Evolutionary conservation across 2,888 invertebrate genomes (phyloP), one percentile per base, ranked within the genome.

Genomic region (Magallana nippona): DNA sequence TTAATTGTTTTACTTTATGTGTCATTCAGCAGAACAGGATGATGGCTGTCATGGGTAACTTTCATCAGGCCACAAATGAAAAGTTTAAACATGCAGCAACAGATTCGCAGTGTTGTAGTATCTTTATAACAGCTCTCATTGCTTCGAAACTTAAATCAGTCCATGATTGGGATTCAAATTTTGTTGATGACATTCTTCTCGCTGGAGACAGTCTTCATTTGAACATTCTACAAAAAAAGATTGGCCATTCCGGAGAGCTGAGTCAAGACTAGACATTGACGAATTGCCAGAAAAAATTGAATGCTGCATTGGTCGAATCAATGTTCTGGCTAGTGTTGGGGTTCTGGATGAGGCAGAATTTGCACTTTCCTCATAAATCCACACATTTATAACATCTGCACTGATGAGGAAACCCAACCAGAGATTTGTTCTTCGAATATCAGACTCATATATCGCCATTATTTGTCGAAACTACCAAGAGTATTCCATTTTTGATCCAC

Each of bases 231-330:
- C 19, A 63, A 63, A 63, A 22, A 63, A 63, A 22, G 22, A 13
- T 19, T 63, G 63, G 63, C 63, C 63, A 22, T 63, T 22, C 27
- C 63, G 22, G 22, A 63, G 63, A 63, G 11, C 19, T 22, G 63
- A 63, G 63, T 63, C 63, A 11, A 63, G 63, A 22, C 63, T 63
- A 19, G 13, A 19, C 22, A 22, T 63, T 63, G 63, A 63, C 19
- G 63, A 63, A 19, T 63, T 63, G 1, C 63, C 63, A 13, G 22
- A 63, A 22, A 63, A 63, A 63, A 22, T 63, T 63, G 63, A 63
- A 13, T 63, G 63, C 22, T 22, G 22, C 11, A 63, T 63, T 63
- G 63, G 63, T 22, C 19, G 22, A 2, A 19, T 11, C 22, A 22
- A 63, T 19, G 13, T 63, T 13, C 2, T 63, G 19, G 63, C 63